These are phyloP conservation scores for Plagiodera versicolora DNA, from an alignment of 2,888 invertebrate genomes.

Conservation along the genomic window DNA sequence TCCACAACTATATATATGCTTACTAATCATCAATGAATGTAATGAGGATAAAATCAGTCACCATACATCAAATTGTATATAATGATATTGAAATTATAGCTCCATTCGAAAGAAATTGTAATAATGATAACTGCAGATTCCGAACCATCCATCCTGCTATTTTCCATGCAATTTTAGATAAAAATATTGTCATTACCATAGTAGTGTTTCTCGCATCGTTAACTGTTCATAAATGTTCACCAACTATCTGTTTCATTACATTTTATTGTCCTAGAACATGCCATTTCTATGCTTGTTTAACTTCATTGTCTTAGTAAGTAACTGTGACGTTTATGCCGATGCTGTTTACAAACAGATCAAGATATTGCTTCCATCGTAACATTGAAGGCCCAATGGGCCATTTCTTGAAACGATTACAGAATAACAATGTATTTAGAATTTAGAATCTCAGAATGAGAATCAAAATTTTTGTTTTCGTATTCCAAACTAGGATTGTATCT, in stretches of 20 bases:
- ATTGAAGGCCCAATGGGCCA: too few relatives aligned
- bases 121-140: constrained; percentile 32
- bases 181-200: constrained; percentile 40
- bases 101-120: constrained; percentile 36
- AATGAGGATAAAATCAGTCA: constrained; percentile 28
- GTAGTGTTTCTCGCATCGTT: constrained; percentile 44
- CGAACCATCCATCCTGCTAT: constrained; percentile 40
- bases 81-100: constrained; percentile 42
- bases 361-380: too few relatives aligned
- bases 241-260: constrained; percentile 39
- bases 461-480: too few relatives aligned
- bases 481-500: too few relatives aligned
- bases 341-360: too few relatives aligned
- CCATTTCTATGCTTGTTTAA: constrained; percentile 22
- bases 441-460: too few relatives aligned
- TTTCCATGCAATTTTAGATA: constrained; percentile 39
- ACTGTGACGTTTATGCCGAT: neutral
- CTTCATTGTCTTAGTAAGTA: constrained; percentile 4
- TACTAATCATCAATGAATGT: constrained; percentile 10
- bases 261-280: constrained; percentile 37
- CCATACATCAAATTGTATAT: constrained; percentile 28
- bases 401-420: too few relatives aligned
- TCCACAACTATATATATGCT: too few relatives aligned
- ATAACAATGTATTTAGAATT: too few relatives aligned
- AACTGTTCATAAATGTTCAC: constrained; percentile 41